A percentile compares a stretch with the other conserved stretches of the same genome.
These are phyloP conservation scores for Grantiella picta DNA, from an alignment of 2,113 vertebrate species.

Conservation along the genomic window DNA sequence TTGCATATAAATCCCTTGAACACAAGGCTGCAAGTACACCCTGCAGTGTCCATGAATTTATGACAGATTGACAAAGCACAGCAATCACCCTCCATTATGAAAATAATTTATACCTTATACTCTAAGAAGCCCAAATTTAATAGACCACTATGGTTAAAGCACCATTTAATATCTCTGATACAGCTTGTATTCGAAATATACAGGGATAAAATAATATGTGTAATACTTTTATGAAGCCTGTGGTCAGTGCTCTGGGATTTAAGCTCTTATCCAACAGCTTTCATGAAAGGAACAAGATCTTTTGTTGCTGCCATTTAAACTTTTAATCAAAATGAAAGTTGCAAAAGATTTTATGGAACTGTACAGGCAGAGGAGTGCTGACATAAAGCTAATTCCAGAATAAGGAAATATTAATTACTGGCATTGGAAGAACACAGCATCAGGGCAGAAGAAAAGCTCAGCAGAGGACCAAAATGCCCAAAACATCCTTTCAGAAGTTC, in stretches of 20 bases:
- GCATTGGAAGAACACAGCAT: not conserved
- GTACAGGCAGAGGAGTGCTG: not conserved
- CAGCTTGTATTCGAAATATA: not conserved
- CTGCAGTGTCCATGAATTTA: not conserved
- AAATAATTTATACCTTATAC: not conserved
- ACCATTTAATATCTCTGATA: not conserved
- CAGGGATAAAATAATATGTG: not conserved
- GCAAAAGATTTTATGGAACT: not conserved
- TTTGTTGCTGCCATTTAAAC: not conserved
- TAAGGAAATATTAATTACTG: not conserved
- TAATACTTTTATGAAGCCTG: not conserved
- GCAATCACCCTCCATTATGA: not conserved
- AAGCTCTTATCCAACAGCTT: not conserved
- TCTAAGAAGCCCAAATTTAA: not conserved
- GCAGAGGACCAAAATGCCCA: not conserved
- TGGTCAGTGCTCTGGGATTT: not conserved
- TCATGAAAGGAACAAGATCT: not conserved
- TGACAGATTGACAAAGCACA: not conserved
- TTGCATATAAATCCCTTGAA: not conserved
- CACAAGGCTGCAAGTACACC: not conserved
- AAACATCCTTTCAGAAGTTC: not conserved
- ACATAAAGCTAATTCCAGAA: not conserved
- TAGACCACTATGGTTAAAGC: not conserved
- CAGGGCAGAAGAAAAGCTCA: not conserved
- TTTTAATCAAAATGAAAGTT: not conserved